phyloP scores from a whole-genome alignment of 2,113 vertebrate genomes.

The Leptocoma aspasia region DNA sequence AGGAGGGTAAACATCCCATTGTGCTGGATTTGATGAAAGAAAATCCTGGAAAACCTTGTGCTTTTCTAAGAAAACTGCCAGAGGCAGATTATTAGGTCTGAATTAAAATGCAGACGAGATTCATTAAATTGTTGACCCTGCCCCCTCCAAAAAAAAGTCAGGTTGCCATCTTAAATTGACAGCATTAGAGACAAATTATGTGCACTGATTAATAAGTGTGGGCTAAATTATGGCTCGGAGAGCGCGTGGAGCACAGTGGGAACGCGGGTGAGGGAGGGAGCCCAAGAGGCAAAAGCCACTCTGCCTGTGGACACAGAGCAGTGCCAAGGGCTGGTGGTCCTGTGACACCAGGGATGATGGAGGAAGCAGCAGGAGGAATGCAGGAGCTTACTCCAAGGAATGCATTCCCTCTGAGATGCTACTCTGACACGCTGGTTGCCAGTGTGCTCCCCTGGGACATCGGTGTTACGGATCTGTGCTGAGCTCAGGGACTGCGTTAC shows the following conservation, averaged over 20 bases:
- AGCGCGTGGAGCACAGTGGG: background rate
- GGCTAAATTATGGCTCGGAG: constrained; percentile 39
- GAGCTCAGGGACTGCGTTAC: background rate
- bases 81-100: constrained; percentile 76
- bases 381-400: background rate
- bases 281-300: background rate
- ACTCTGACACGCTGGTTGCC: background rate
- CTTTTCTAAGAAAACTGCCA: constrained; percentile 67
- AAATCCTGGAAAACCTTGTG: constrained; percentile 58
- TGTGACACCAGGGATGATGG: background rate
- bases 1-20: constrained; percentile 62
- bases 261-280: background rate
- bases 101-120: constrained; percentile 80
- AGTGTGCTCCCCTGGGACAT: fast-evolving
- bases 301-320: background rate
- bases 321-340: background rate
- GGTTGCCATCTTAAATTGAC: constrained; percentile 77
- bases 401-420: fast-evolving
- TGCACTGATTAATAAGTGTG: constrained; percentile 74
- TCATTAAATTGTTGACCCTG: constrained; percentile 81
- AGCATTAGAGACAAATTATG: constrained; percentile 78
- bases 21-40: constrained; percentile 47
- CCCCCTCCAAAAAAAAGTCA: constrained; percentile 74
- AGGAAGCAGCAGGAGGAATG: background rate
- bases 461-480: too few relatives aligned